These are phyloP conservation scores for Magallana gigas DNA, from an alignment of 1,140 invertebrate species.

Conservation along the genomic window DNA sequence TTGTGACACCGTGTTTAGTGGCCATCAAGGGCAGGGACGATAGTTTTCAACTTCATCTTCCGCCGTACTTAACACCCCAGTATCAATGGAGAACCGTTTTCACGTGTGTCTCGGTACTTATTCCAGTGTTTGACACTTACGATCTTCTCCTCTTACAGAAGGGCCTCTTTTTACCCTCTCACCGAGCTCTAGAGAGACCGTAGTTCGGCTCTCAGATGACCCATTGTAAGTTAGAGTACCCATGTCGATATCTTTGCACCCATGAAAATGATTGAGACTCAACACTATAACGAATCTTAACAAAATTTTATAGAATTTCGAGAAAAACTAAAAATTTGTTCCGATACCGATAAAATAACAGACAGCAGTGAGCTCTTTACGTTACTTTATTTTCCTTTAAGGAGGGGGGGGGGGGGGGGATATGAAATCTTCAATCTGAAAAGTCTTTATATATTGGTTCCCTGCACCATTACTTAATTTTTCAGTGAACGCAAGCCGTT, in stretches of 20 bases:
- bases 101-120: constrained; percentile 25
- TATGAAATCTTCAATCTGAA: no score
- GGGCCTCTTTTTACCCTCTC: not conserved
- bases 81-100: constrained; percentile 12
- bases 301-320: no score
- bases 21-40: constrained; percentile 36
- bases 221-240: not conserved
- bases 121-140: constrained; percentile 21
- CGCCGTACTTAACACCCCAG: not conserved
- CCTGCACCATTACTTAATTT: no score
- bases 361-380: no score
- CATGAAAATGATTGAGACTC: not conserved
- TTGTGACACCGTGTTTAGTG: constrained; percentile 41
- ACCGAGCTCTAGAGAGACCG: not conserved
- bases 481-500: no score
- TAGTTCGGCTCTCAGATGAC: not conserved
- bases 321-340: no score
- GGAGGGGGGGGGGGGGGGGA: no score
- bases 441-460: no score
- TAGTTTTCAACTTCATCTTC: constrained; percentile 43
- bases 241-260: not conserved
- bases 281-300: no score
- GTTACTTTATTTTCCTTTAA: no score
- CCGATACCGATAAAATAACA: no score
- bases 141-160: not conserved